Evolutionary conservation across 2,113 vertebrate species (phyloP), one percentile per base, ranked within the genome.

Genomic region (Phylloscopus whistleri): DNA sequence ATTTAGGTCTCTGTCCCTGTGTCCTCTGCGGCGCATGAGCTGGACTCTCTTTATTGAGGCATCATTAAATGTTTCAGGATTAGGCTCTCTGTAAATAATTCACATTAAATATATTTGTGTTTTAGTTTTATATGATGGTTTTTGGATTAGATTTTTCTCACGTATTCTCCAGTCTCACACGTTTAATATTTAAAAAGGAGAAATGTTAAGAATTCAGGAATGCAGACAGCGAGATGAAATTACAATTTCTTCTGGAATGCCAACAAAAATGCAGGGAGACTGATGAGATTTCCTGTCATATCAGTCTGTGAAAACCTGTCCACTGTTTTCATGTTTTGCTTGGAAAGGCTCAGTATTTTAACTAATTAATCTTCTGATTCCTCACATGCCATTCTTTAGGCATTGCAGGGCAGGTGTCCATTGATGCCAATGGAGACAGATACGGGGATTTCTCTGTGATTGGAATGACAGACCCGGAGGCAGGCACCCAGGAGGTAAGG

Each of bases 371-470:
- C 96, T 92, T 97, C 67, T 97, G 93, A 96, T 97, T 98, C 96
- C 68, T 97, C 78, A 41, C 86, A 91, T 98, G 94, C 92, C 88
- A 43, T 95, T 97, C 95, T 79, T 80, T 84, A 99, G 99, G 99
- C 82, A 99, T 99, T 44, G 99, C 99, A 15, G 99, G 99, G 48
- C 99, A 98, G 94, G 99, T 99, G 55, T 99, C 99, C 69, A 99
- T 99, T 64, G 99, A 99, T 93, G 97, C 97, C 78, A 99, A 99
- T 3, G 99, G 99, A 67, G 99, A 99, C 96, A 98, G 99, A 93
- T 98, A 98, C 0, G 99, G 99, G 78, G 99, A 99, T 97, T 99
- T 99, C 98, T 99, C 99, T 14, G 98, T 99, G 96, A 98, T 99
- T 80, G 98, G 98, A 72, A 99, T 99, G 99, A 99, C 99, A 0